Evolutionary conservation across 1,140 invertebrate genomes (phyloP).

Genomic region (Ylistrum balloti): DNA sequence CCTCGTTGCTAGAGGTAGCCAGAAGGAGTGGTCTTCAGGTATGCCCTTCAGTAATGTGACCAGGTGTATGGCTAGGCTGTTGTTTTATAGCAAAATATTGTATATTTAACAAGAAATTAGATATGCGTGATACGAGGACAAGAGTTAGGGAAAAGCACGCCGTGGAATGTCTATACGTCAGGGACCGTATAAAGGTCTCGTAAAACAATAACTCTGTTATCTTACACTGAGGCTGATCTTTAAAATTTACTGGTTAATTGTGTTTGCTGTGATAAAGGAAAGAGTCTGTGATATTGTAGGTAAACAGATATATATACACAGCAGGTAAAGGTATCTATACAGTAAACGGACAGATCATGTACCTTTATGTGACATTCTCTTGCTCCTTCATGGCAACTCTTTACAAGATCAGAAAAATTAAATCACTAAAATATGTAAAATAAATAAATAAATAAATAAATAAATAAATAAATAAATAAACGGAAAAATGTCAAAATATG

Average conservation of each 20-base stretch:
- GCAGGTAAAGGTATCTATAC: background rate
- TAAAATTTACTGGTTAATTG: conserved; percentile 36
- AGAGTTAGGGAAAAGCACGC: background rate
- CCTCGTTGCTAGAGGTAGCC: background rate
- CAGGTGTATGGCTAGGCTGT: background rate
- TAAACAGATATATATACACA: background rate
- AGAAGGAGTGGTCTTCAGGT: conserved; percentile 2
- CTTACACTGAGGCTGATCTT: background rate
- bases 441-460: too few relatives aligned
- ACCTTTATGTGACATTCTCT: too few relatives aligned
- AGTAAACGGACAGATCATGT: background rate
- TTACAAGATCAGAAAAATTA: too few relatives aligned
- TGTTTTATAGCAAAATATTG: background rate
- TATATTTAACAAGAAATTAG: conserved; percentile 36
- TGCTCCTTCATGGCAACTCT: too few relatives aligned
- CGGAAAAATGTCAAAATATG: too few relatives aligned
- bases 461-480: too few relatives aligned
- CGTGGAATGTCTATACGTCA: background rate
- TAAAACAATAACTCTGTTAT: conserved; percentile 12
- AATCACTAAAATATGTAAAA: too few relatives aligned
- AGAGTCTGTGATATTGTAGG: background rate
- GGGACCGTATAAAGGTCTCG: background rate
- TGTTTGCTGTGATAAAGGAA: background rate
- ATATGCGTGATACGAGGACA: background rate
- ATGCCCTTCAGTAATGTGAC: background rate